Percentiles rank a stretch among this genome's conserved stretches.
Conservation (phyloP, 2,888 invertebrate genomes). For the Pseudococcus longispinus region DNA sequence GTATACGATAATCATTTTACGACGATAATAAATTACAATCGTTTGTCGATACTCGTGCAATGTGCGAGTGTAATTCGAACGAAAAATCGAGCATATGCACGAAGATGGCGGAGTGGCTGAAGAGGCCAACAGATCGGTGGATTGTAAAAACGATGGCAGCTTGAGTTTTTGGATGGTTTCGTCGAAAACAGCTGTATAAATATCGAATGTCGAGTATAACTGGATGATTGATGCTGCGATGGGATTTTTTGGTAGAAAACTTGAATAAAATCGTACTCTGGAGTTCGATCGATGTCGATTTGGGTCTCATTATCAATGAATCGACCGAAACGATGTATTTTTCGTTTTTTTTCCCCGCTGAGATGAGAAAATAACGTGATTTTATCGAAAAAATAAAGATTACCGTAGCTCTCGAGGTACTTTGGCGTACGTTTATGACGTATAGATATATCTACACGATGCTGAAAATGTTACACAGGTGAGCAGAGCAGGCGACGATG, state of each 20-base stretch:
- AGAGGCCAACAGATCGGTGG: too few relatives aligned
- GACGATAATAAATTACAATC: constrained; percentile 6
- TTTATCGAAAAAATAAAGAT: background rate
- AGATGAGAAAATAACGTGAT: too few relatives aligned
- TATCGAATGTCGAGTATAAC: background rate
- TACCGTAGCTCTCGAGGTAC: background rate
- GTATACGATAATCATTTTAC: constrained; percentile 1
- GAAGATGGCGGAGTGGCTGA: background rate
- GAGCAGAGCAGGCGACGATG: too few relatives aligned
- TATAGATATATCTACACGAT: too few relatives aligned
- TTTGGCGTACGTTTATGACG: background rate
- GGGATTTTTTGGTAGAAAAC: background rate
- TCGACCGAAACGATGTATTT: too few relatives aligned
- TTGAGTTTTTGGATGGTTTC: background rate
- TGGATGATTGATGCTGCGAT: background rate
- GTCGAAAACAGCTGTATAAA: background rate
- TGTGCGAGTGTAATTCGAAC: background rate
- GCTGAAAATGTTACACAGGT: background rate
- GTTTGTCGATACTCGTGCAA: background rate
- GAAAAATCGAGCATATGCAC: background rate
- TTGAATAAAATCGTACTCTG: background rate
- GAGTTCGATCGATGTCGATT: background rate
- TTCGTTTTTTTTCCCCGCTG: background rate
- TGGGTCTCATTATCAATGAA: too few relatives aligned
- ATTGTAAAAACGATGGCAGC: background rate